phyloP scores from a whole-genome alignment of 2,797 vertebrate genomes.

The Iguana delicatissima region DNA sequence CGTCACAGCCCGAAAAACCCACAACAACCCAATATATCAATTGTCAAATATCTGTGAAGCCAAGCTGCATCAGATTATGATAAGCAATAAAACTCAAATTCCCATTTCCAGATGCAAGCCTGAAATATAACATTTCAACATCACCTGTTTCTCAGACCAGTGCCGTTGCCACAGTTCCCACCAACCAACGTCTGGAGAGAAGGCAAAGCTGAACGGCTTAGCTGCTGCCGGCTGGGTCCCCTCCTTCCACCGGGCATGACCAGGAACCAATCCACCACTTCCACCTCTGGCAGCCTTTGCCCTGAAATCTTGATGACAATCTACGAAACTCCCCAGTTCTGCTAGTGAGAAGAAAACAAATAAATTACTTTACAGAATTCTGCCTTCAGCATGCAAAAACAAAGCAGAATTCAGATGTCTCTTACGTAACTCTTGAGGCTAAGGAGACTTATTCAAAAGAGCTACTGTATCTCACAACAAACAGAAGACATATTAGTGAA shows the following conservation, averaged over 20 bases:
- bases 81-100: not conserved
- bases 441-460: not conserved
- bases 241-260: slow-evolving; percentile 99
- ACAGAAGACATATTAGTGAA: not conserved
- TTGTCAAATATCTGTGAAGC: not conserved
- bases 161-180: slow-evolving; percentile 91
- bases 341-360: slow-evolving; percentile 53
- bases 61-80: not conserved
- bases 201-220: slow-evolving; percentile 97
- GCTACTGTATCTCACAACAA: not conserved
- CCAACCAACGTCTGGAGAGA: slow-evolving; percentile 97
- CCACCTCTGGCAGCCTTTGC: slow-evolving; percentile 81
- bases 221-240: slow-evolving; percentile 99
- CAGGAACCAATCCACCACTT: slow-evolving; percentile 85
- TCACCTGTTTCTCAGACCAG: slow-evolving; percentile 94
- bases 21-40: not conserved
- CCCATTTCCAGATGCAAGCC: not conserved
- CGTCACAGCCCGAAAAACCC: no score
- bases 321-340: slow-evolving; percentile 78
- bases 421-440: not conserved
- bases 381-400: not conserved
- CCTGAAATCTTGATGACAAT: slow-evolving; percentile 80
- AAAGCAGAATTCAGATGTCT: not conserved
- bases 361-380: slow-evolving; percentile 6
- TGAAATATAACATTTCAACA: slow-evolving; percentile 9